Conservation (phyloP, 2,113 vertebrate genomes). For the Bucco capensis region DNA sequence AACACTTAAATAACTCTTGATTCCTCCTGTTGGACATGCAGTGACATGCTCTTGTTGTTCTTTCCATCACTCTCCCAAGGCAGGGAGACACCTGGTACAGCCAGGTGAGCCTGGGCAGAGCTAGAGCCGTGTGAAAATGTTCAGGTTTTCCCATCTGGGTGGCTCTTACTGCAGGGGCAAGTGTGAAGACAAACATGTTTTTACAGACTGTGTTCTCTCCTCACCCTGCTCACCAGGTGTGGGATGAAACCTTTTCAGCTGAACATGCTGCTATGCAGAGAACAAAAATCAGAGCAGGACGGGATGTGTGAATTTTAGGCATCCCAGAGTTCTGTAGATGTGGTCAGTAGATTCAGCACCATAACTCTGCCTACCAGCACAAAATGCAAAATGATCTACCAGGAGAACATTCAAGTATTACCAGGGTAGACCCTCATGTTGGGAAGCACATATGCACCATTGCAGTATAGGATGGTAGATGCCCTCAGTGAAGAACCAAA, state of each 20-base stretch:
- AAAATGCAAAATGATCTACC: background rate
- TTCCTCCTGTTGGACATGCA: background rate
- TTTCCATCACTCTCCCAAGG: background rate
- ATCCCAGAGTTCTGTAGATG: background rate
- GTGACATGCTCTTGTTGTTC: background rate
- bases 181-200: background rate
- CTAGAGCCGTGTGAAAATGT: background rate
- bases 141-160: background rate
- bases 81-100: background rate
- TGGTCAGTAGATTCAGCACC: background rate
- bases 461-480: background rate
- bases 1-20: background rate
- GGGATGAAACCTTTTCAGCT: background rate
- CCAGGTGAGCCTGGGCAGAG: background rate
- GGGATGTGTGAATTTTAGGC: background rate
- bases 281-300: background rate
- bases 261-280: background rate
- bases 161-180: background rate
- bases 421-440: background rate
- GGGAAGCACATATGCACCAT: background rate
- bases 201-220: background rate
- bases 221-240: background rate
- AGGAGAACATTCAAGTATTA: background rate
- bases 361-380: background rate
- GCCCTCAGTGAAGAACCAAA: background rate